Percentiles rank a stretch among this genome's conserved stretches.
Evolutionary conservation across 2,888 invertebrate species (phyloP).

Genomic region (Metallyticus violacea): DNA sequence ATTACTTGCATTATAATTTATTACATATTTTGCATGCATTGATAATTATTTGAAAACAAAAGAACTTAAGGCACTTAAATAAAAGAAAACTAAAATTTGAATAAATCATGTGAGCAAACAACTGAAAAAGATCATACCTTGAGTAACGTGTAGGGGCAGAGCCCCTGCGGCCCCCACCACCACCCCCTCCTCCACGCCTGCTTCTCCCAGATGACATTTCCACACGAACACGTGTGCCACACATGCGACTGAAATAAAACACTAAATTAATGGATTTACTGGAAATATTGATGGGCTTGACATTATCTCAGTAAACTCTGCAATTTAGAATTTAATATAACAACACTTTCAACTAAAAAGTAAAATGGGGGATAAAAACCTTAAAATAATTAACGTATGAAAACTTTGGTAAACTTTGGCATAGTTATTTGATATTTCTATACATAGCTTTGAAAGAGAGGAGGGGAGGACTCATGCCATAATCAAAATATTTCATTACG

Average conservation of each 20-base stretch:
- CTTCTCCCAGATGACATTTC: constrained; percentile 91
- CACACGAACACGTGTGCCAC: constrained; percentile 84
- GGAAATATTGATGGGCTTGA: too few relatives aligned
- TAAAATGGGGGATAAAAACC: too few relatives aligned
- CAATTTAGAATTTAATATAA: too few relatives aligned
- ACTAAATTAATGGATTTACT: too few relatives aligned
- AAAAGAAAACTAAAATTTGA: not conserved
- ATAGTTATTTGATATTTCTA: too few relatives aligned
- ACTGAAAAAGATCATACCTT: constrained; percentile 13
- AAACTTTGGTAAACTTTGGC: too few relatives aligned
- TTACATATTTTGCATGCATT: not conserved
- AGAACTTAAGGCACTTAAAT: not conserved
- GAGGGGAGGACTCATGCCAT: too few relatives aligned
- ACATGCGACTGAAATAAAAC: constrained; percentile 66
- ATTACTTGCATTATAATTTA: not conserved
- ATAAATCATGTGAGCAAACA: not conserved
- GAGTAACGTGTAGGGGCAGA: constrained; percentile 29
- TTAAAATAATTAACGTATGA: too few relatives aligned
- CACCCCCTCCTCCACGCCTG: constrained; percentile 62
- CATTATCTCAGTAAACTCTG: too few relatives aligned
- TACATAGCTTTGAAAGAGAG: too few relatives aligned
- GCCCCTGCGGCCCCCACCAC: constrained; percentile 48
- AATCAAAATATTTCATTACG: too few relatives aligned
- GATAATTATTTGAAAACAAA: not conserved
- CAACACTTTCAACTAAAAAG: too few relatives aligned